Conservation (phyloP, 2,888 invertebrate species). For the Conops quadrifasciatus region DNA sequence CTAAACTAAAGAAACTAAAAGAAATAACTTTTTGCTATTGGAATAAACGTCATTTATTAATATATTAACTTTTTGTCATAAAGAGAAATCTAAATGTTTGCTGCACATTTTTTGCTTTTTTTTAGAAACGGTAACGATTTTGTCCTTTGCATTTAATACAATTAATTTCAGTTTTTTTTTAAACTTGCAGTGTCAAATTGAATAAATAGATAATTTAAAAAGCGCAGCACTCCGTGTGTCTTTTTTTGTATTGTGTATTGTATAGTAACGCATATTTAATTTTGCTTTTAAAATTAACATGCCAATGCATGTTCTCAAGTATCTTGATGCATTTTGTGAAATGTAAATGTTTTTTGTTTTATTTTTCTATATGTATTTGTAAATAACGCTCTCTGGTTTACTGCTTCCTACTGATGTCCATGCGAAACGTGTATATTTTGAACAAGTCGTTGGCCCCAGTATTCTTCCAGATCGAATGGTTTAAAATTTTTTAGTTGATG, state of each 20-base stretch:
- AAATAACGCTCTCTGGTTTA: slow-evolving; percentile 34
- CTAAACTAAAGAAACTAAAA: background rate
- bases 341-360: slow-evolving; percentile 19
- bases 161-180: slow-evolving; percentile 15
- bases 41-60: slow-evolving; percentile 34
- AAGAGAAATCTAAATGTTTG: slow-evolving; percentile 13
- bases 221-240: slow-evolving; percentile 30
- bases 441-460: slow-evolving; percentile 77
- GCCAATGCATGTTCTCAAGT: slow-evolving; percentile 28
- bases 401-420: slow-evolving; percentile 52
- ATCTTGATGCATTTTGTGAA: slow-evolving; percentile 33
- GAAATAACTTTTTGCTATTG: slow-evolving; percentile 14
- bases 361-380: slow-evolving; percentile 35
- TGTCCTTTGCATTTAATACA: slow-evolving; percentile 12
- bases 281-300: slow-evolving; percentile 26
- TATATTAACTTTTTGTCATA: slow-evolving; percentile 14
- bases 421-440: slow-evolving; percentile 69
- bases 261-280: slow-evolving; percentile 34
- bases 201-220: slow-evolving; percentile 17
- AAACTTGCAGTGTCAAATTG: slow-evolving; percentile 27
- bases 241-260: slow-evolving; percentile 36
- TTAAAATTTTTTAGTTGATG: slow-evolving; percentile 76
- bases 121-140: slow-evolving; percentile 9
- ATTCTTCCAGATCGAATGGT: slow-evolving; percentile 81
- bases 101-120: slow-evolving; percentile 5